Evolutionary conservation across 2,888 invertebrate species (phyloP).

Genomic region (Napeogenes inachia): DNA sequence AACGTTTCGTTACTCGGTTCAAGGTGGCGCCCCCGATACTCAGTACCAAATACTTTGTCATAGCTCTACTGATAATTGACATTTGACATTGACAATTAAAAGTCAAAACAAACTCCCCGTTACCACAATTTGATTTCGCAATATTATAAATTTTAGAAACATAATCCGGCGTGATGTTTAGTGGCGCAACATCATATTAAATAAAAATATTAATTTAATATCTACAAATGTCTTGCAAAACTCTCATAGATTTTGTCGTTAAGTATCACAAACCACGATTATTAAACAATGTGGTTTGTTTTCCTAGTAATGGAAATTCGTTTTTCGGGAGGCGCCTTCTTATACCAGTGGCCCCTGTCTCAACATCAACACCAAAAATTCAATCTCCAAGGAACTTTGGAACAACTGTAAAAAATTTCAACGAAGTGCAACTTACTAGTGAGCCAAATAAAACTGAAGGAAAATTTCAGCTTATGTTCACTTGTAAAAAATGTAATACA

Average conservation of each 20-base stretch:
- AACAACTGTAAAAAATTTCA: slow-evolving; percentile 46
- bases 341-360: slow-evolving; percentile 43
- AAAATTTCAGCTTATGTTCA: slow-evolving; percentile 86
- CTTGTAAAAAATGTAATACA: slow-evolving; percentile 91
- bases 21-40: too few species aligned
- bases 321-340: slow-evolving; percentile 61
- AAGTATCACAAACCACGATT: slow-evolving; percentile 67
- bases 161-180: background rate
- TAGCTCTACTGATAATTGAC: too few species aligned
- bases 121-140: too few species aligned
- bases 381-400: slow-evolving; percentile 57
- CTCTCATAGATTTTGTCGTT: slow-evolving; percentile 67
- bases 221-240: slow-evolving; percentile 57
- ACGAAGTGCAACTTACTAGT: slow-evolving; percentile 41
- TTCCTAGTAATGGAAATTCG: slow-evolving; percentile 69
- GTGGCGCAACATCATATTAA: slow-evolving; percentile 6
- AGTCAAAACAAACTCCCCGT: too few species aligned
- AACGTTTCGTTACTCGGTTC: too few species aligned
- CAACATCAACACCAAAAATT: slow-evolving; percentile 52
- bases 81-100: too few species aligned
- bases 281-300: slow-evolving; percentile 63
- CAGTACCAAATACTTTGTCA: too few species aligned
- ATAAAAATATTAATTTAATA: background rate
- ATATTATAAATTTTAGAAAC: too few species aligned
- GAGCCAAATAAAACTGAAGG: slow-evolving; percentile 53